Conservation (phyloP, 2,888 invertebrate genomes). For the Copidosoma aretas region DNA sequence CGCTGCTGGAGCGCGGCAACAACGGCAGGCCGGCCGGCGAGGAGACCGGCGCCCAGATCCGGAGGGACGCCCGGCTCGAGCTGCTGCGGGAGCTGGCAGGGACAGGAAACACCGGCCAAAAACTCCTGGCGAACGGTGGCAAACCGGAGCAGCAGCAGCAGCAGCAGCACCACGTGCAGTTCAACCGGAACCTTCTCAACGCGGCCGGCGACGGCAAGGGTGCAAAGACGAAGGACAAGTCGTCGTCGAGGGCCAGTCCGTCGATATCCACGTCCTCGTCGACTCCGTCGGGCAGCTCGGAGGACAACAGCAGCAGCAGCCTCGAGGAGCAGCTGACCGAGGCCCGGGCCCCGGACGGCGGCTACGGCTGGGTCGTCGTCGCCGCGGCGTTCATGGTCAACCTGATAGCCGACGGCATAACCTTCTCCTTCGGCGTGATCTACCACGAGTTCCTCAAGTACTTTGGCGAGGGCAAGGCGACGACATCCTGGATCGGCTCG, state of each 20-base stretch:
- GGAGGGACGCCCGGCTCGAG: constrained; percentile 51
- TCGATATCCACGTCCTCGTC: constrained; percentile 60
- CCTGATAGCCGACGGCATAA: constrained; percentile 89
- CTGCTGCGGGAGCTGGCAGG: constrained; percentile 45
- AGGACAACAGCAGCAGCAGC: constrained; percentile 60
- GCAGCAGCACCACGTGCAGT: constrained; percentile 54
- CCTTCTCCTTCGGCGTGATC: constrained; percentile 90
- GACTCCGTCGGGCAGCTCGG: constrained; percentile 61
- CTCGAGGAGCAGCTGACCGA: constrained; percentile 71
- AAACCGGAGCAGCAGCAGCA: constrained; percentile 29
- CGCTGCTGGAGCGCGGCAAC: constrained; percentile 15
- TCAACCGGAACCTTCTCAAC: constrained; percentile 50
- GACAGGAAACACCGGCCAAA: constrained; percentile 49
- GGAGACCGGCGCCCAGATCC: constrained; percentile 43
- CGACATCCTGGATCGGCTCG: constrained; percentile 89
- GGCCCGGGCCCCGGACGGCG: constrained; percentile 82
- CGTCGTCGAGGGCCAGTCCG: constrained; percentile 48
- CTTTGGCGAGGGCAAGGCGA: constrained; percentile 83
- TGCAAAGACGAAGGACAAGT: constrained; percentile 37
- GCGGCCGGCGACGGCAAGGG: constrained; percentile 3
- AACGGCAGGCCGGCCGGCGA: constrained; percentile 1
- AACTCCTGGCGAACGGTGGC: constrained; percentile 45
- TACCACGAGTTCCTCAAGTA: constrained; percentile 84
- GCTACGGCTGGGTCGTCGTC: constrained; percentile 94
- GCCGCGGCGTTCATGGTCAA: constrained; percentile 88